phyloP scores from a whole-genome alignment of 1,140 invertebrate species.

The Meloidogyne hapla region DNA sequence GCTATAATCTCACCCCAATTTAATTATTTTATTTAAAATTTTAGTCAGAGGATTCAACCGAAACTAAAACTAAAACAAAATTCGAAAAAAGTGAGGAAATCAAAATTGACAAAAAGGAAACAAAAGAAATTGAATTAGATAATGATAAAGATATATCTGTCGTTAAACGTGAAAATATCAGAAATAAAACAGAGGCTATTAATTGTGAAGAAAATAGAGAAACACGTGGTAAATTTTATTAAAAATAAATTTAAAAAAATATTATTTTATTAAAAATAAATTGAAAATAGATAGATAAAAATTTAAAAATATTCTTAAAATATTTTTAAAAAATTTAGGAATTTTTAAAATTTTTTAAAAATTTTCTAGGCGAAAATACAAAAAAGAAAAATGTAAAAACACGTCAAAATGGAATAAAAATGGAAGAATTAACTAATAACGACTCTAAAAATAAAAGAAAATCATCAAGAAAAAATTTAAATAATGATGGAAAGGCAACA shows the following conservation, averaged over 20 bases:
- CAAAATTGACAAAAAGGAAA: not conserved
- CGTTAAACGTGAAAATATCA: not conserved
- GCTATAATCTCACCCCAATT: too few relatives aligned
- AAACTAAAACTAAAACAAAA: constrained; percentile 5
- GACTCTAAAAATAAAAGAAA: not conserved
- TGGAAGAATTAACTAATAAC: not conserved
- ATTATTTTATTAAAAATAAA: too few relatives aligned
- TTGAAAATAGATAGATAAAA: too few relatives aligned
- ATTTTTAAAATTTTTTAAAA: too few relatives aligned
- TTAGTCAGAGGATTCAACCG: not conserved
- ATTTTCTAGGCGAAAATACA: not conserved
- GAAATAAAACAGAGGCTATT: not conserved
- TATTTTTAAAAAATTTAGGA: too few relatives aligned
- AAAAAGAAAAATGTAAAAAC: not conserved
- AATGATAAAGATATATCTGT: not conserved
- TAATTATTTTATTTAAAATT: too few relatives aligned
- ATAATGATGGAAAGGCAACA: not conserved
- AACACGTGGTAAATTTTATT: not conserved
- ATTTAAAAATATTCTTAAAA: too few relatives aligned
- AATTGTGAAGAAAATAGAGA: not conserved
- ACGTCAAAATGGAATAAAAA: not conserved
- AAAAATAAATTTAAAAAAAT: not conserved
- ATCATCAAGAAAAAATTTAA: not conserved
- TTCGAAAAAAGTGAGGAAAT: not conserved
- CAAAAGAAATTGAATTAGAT: not conserved